Conservation (phyloP, 2,797 vertebrate species). For the Luscinia luscinia region DNA sequence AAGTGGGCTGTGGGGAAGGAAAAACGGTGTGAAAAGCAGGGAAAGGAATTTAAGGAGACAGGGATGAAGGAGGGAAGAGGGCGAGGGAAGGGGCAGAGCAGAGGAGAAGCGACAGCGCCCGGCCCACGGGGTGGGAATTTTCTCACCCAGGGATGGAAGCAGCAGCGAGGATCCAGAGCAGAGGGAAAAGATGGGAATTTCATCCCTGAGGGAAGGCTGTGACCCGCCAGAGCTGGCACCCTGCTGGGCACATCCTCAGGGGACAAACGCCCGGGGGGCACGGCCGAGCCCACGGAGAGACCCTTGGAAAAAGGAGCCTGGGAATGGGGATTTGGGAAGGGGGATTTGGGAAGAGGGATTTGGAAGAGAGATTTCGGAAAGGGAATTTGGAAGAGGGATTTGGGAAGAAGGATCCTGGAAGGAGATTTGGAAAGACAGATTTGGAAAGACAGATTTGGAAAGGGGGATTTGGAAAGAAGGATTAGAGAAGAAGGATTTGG, state of each 20-base stretch:
- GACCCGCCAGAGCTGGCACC: background rate
- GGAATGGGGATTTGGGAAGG: too few species aligned
- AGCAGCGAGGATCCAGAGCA: background rate
- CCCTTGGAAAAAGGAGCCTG: too few species aligned
- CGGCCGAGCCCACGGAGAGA: background rate
- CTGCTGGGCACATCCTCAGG: background rate
- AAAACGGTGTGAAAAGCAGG: background rate
- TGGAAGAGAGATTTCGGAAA: too few species aligned
- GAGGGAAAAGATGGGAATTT: background rate
- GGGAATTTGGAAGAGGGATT: too few species aligned
- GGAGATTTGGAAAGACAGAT: too few species aligned
- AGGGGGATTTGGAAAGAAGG: background rate
- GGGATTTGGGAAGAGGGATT: too few species aligned
- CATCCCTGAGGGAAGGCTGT: background rate
- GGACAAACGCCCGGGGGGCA: background rate
- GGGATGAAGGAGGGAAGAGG: background rate
- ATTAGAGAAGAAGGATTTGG: background rate
- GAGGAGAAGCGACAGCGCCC: background rate
- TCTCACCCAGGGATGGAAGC: background rate
- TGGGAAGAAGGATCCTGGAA: too few species aligned
- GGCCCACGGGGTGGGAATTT: background rate
- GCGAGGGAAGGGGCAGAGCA: background rate
- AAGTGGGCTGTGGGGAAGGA: background rate
- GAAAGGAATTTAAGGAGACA: conserved; percentile 14
- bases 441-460: too few species aligned